These are phyloP conservation scores for Eospalax fontanierii DNA, from an alignment of 2,797 vertebrate species.

Conservation along the genomic window DNA sequence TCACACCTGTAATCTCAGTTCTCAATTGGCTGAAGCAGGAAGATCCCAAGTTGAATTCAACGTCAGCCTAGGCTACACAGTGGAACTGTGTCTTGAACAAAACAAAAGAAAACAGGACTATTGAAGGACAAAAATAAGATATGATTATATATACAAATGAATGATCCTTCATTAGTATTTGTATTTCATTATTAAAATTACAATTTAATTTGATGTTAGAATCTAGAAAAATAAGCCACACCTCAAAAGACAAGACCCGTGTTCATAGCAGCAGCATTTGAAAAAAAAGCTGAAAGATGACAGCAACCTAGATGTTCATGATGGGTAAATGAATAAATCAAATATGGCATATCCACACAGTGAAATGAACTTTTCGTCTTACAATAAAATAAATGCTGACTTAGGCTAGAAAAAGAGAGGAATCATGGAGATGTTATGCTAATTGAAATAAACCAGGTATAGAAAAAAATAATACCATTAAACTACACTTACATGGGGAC, in stretches of 20 bases:
- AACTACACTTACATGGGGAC: background rate
- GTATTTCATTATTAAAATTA: constrained; percentile 14
- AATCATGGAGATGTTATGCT: background rate
- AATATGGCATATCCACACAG: background rate
- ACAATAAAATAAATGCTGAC: background rate
- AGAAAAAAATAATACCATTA: background rate
- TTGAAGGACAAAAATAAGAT: background rate
- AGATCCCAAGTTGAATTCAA: background rate
- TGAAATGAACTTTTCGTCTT: background rate
- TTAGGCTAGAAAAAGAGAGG: background rate
- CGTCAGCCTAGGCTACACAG: background rate
- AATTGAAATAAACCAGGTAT: background rate
- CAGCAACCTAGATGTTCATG: background rate
- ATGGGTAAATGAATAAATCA: background rate
- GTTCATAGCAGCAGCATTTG: background rate
- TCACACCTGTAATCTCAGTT: background rate
- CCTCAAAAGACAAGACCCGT: background rate
- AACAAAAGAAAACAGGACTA: background rate
- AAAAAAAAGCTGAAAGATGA: background rate
- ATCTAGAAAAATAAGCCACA: background rate
- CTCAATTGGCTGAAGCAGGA: background rate
- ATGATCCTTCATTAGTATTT: background rate
- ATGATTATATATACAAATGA: background rate
- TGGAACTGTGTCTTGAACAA: background rate
- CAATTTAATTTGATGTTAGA: constrained; percentile 45